Evolutionary conservation across 2,113 vertebrate species (phyloP).

Genomic region (Numida meleagris): DNA sequence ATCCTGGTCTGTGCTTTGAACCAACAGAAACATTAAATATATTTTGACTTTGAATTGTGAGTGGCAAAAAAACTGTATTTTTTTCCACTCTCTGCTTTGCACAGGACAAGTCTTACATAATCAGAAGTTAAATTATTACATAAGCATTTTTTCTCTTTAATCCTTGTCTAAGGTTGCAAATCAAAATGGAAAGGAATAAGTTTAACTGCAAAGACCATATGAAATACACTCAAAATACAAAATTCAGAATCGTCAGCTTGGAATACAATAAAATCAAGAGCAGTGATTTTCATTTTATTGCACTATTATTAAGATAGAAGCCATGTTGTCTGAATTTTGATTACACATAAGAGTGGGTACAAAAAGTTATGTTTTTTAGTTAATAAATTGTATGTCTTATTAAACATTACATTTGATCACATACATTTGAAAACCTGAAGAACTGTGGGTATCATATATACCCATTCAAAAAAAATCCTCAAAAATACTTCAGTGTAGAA

Average conservation of each 20-base stretch:
- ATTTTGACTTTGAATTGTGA: not conserved
- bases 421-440: not conserved
- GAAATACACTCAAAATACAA: not conserved
- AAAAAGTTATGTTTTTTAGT: not conserved
- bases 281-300: not conserved
- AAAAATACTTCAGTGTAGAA: not conserved
- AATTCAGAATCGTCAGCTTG: not conserved
- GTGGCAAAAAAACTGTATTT: not conserved
- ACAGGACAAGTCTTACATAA: not conserved
- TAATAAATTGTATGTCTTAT: not conserved
- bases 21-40: not conserved
- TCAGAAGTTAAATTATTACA: not conserved
- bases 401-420: not conserved
- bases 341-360: not conserved
- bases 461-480: not conserved
- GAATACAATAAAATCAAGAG: not conserved
- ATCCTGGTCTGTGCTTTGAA: not conserved
- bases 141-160: not conserved
- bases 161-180: not conserved
- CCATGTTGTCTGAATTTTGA: not conserved
- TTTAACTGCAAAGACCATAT: not conserved
- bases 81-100: not conserved
- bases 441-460: not conserved
- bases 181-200: not conserved
- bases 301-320: not conserved